phyloP scores from a whole-genome alignment of 2,797 vertebrate species.

The Astyanax mexicanus region DNA sequence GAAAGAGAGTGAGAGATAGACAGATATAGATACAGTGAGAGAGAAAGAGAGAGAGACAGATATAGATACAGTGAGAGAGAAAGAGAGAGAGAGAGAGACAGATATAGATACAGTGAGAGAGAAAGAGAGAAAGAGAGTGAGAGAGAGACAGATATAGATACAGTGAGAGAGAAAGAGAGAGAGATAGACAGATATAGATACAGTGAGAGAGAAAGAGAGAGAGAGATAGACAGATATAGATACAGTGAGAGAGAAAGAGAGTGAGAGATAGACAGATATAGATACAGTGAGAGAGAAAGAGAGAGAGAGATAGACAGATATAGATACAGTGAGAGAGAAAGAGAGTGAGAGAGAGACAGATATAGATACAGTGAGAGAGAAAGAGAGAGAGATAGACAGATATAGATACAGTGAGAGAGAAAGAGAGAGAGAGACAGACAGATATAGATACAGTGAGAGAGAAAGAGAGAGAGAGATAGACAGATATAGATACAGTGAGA shows the following conservation, averaged over 20 bases:
- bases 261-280: no score
- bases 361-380: no score
- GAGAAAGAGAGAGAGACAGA: neutral
- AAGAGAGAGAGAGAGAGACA: neutral
- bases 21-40: neutral
- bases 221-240: neutral
- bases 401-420: no score
- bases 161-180: neutral
- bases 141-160: neutral
- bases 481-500: neutral
- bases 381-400: fast-evolving
- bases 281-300: neutral
- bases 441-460: neutral
- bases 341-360: no score
- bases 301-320: no score
- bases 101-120: no score
- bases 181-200: no score
- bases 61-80: no score
- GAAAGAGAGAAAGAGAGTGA: neutral
- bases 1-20: no score
- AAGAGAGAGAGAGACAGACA: neutral
- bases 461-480: neutral
- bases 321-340: neutral
- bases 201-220: neutral
- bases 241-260: neutral